Conservation (phyloP, 30 jellyfish, hydroid and myxozoan species). For the Hydra vulgaris region DNA sequence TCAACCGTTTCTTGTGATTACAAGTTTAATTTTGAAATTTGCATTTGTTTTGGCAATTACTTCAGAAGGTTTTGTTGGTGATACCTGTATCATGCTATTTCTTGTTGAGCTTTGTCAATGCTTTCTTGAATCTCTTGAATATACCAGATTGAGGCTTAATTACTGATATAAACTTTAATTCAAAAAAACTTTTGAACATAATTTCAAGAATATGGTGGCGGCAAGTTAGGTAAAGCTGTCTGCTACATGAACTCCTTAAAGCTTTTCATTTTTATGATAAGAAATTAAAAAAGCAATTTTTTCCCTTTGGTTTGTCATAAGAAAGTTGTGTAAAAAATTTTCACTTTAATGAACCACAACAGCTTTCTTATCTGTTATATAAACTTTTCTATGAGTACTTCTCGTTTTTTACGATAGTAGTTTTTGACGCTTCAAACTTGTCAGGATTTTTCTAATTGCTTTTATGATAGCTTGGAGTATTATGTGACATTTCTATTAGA, state of each 20-base stretch:
- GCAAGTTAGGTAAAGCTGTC: not conserved
- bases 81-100: not conserved
- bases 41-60: no score
- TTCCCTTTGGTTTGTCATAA: not conserved
- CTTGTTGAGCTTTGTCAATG: not conserved
- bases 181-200: not conserved
- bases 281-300: not conserved
- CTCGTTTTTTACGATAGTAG: no score
- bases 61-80: not conserved
- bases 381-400: no score
- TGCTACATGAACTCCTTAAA: not conserved
- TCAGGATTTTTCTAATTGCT: no score
- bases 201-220: not conserved
- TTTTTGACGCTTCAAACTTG: no score
- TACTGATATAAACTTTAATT: not conserved
- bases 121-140: not conserved
- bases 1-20: no score
- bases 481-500: no score
- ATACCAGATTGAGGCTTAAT: not conserved
- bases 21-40: no score
- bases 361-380: not conserved
- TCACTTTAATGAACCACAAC: not conserved
- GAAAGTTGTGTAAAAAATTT: not conserved
- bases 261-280: not conserved
- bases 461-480: no score